Percentiles rank a stretch among this genome's conserved stretches.
phyloP scores from a whole-genome alignment of 2,113 vertebrate genomes.

The Tragelaphus imberbis region DNA sequence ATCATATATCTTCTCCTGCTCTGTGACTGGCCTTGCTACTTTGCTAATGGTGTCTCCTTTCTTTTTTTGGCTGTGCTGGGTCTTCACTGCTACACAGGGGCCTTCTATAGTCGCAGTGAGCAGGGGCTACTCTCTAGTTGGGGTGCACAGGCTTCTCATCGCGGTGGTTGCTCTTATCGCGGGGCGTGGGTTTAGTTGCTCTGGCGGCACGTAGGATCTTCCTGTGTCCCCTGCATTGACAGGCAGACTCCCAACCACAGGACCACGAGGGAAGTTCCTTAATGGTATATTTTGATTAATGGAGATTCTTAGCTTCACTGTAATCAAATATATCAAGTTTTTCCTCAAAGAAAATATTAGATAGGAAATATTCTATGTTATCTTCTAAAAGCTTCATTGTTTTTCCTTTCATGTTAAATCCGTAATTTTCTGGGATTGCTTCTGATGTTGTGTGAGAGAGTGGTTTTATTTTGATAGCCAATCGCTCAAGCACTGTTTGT shows the following conservation, averaged over 20 bases:
- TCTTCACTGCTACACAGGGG: neutral
- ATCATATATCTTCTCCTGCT: neutral
- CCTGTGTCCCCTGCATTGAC: neutral
- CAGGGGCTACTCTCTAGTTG: neutral
- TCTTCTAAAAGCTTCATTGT: neutral
- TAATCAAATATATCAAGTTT: neutral
- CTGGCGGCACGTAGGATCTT: neutral
- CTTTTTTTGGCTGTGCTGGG: neutral
- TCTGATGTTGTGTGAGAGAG: neutral
- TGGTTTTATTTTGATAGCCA: neutral
- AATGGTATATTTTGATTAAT: neutral
- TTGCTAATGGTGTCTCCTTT: neutral
- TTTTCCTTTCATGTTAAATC: constrained; percentile 22
- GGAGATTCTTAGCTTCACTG: neutral
- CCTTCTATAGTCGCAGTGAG: neutral
- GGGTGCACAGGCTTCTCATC: neutral
- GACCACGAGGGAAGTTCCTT: neutral
- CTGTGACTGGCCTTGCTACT: neutral
- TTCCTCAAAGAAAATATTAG: neutral
- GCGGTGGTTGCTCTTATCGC: fast-evolving
- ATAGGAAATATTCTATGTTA: neutral
- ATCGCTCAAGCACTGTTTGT: neutral
- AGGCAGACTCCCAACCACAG: neutral
- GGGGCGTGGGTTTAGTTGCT: neutral
- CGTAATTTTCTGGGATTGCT: neutral